phyloP scores from a whole-genome alignment of 1,140 invertebrate genomes.

The Drosophila ogumai region DNA sequence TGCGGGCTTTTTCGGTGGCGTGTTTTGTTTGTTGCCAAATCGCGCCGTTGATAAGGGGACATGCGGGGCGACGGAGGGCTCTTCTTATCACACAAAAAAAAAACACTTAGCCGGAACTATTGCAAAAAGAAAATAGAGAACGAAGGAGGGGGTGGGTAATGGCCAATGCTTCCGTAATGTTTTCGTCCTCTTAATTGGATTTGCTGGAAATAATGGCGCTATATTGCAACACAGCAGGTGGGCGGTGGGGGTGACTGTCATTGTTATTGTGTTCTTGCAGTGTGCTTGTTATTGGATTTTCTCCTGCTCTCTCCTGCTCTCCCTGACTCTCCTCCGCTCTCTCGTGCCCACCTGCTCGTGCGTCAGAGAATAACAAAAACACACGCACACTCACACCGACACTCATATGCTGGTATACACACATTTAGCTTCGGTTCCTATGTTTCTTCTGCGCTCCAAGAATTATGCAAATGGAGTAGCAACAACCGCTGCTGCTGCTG shows the following conservation, averaged over 20 bases:
- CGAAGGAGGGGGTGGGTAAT: conserved; percentile 23
- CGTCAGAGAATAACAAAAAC: conserved; percentile 81
- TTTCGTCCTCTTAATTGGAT: conserved; percentile 67
- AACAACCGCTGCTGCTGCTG: conserved; percentile 20
- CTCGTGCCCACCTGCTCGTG: conserved; percentile 71
- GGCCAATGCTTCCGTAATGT: conserved; percentile 53
- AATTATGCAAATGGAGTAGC: conserved; percentile 61
- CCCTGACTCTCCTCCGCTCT: conserved; percentile 21
- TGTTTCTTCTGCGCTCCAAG: conserved; percentile 60
- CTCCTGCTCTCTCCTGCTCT: conserved; percentile 29
- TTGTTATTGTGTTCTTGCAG: conserved; percentile 26
- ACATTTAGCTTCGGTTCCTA: conserved; percentile 35
- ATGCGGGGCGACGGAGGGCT: conserved; percentile 2
- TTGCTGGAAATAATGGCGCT: conserved; percentile 58
- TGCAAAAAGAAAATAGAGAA: conserved; percentile 19
- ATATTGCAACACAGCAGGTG: conserved; percentile 44
- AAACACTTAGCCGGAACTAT: conserved; percentile 20
- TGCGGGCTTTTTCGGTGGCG: conserved; percentile 60
- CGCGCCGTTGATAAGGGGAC: conserved; percentile 56
- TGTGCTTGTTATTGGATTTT: conserved; percentile 75
- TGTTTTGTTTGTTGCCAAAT: conserved; percentile 67
- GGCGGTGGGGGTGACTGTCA: conserved; percentile 15
- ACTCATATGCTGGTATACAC: conserved; percentile 59
- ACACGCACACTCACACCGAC: conserved; percentile 45
- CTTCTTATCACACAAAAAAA: conserved; percentile 42